A percentile compares a stretch with the other conserved stretches of the same genome.
Conservation (phyloP, 1,140 invertebrate genomes). For the Argopecten irradians region DNA sequence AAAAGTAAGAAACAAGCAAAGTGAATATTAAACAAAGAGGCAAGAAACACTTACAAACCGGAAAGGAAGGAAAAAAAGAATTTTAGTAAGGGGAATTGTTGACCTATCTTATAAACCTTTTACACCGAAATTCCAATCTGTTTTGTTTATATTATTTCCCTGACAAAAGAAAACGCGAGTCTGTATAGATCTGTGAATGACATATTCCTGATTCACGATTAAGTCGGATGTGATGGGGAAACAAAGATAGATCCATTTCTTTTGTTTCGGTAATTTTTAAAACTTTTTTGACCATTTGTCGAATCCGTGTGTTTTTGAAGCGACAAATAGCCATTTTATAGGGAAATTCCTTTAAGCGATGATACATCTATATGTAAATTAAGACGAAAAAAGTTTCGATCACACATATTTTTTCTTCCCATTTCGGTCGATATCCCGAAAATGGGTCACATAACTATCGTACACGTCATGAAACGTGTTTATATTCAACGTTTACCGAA, state of each 20-base stretch:
- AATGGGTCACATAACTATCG: not conserved
- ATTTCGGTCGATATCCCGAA: not conserved
- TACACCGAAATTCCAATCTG: not conserved
- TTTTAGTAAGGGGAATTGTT: not conserved
- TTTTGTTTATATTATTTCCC: not conserved
- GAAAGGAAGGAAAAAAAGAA: too few species aligned
- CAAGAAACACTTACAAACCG: too few species aligned
- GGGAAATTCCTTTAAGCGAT: not conserved
- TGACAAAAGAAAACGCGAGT: not conserved
- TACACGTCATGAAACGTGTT: not conserved
- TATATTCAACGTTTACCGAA: too few species aligned
- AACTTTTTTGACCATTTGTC: not conserved
- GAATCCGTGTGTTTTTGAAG: not conserved
- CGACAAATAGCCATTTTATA: conserved; percentile 3
- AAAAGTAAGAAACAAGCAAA: not conserved
- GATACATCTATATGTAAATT: conserved; percentile 23
- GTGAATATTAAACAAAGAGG: not conserved
- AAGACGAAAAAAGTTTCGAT: not conserved
- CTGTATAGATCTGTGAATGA: not conserved
- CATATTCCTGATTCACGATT: not conserved
- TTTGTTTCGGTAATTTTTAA: not conserved
- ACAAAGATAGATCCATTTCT: not conserved
- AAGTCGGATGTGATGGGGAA: not conserved
- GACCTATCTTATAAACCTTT: too few species aligned
- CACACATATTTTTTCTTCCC: not conserved